Conservation (phyloP, 2,888 invertebrate genomes). For the Ophraella communa region DNA sequence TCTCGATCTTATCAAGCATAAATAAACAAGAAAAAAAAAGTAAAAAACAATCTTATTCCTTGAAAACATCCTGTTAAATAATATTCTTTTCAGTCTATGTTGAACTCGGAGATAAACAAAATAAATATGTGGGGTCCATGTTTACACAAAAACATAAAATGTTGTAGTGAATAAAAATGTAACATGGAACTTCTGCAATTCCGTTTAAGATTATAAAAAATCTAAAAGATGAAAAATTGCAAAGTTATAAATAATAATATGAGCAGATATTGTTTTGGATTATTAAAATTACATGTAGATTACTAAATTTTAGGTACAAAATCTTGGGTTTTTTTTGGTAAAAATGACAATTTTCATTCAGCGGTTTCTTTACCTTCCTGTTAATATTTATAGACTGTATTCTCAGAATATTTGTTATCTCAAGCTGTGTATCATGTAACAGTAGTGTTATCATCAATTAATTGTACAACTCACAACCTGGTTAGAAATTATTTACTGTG, state of each 20-base stretch:
- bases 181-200: background rate
- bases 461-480: background rate
- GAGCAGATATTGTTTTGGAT: background rate
- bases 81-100: slow-evolving; percentile 7
- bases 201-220: background rate
- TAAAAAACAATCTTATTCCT: background rate
- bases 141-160: too few species aligned
- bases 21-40: background rate
- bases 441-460: background rate
- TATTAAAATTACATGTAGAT: too few species aligned
- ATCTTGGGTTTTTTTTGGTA: background rate
- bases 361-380: background rate
- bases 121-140: slow-evolving; percentile 25
- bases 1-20: background rate
- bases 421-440: background rate
- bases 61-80: slow-evolving; percentile 30
- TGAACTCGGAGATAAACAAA: slow-evolving; percentile 26
- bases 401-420: background rate
- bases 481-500: too few species aligned
- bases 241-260: too few species aligned
- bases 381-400: background rate
- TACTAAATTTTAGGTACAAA: too few species aligned
- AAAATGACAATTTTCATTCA: background rate
- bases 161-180: too few species aligned
- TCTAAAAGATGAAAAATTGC: background rate